phyloP scores from a whole-genome alignment of 2,113 vertebrate genomes.

The Etia nguti region DNA sequence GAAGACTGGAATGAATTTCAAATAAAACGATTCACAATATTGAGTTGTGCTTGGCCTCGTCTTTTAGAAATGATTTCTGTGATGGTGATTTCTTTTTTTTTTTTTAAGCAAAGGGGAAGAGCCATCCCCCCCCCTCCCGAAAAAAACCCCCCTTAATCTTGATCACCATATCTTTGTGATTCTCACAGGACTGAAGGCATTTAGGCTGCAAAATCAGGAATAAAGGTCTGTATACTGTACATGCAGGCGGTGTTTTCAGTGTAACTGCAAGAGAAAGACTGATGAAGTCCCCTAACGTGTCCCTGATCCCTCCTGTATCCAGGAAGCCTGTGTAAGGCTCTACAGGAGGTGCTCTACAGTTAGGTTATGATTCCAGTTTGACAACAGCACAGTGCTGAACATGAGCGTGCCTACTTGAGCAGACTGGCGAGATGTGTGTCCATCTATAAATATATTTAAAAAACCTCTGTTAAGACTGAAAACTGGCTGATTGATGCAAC shows the following conservation, averaged over 20 bases:
- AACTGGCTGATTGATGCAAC: slow-evolving; percentile 31
- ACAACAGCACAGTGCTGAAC: slow-evolving; percentile 49
- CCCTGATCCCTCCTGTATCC: slow-evolving; percentile 48
- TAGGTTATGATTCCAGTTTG: slow-evolving; percentile 67
- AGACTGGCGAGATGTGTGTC: not conserved
- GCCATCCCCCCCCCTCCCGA: not conserved
- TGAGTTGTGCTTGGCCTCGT: slow-evolving; percentile 68
- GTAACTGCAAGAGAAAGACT: slow-evolving; percentile 22
- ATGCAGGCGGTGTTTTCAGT: slow-evolving; percentile 21
- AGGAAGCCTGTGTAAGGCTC: not conserved
- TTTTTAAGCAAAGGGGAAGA: not conserved
- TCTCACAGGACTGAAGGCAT: slow-evolving; percentile 38
- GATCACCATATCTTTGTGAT: not conserved
- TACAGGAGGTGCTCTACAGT: slow-evolving; percentile 48
- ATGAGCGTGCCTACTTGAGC: slow-evolving; percentile 1
- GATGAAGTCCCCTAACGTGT: slow-evolving; percentile 45
- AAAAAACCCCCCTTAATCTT: not conserved
- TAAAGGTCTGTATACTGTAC: not conserved
- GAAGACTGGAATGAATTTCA: slow-evolving; percentile 32
- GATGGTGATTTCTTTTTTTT: not conserved
- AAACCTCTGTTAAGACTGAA: slow-evolving; percentile 47
- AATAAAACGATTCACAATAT: slow-evolving; percentile 11
- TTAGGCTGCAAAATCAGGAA: slow-evolving; percentile 31
- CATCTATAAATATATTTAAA: slow-evolving; percentile 47
- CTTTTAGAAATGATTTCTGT: not conserved